Conservation (phyloP, 2,888 invertebrate genomes). For the Epirrhoe alternata region DNA sequence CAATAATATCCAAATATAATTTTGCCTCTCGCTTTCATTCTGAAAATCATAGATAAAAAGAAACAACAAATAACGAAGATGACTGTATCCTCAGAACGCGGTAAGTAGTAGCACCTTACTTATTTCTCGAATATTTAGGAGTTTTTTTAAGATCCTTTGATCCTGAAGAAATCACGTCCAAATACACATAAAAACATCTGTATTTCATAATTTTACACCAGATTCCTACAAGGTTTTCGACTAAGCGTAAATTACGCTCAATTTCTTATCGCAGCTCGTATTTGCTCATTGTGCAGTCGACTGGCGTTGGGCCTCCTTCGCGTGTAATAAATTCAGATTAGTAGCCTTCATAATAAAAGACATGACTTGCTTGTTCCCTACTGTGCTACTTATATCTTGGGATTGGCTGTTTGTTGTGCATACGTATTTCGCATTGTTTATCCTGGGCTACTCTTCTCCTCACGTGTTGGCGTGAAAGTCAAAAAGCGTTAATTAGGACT, state of each 20-base stretch:
- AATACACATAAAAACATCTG: background rate
- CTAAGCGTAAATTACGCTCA: conserved; percentile 15
- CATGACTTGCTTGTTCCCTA: conserved; percentile 7
- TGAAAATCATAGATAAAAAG: no score
- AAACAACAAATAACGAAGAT: no score
- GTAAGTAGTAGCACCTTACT: no score
- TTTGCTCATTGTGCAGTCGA: conserved; percentile 25
- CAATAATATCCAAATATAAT: no score
- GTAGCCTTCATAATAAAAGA: conserved; percentile 20
- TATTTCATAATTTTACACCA: background rate
- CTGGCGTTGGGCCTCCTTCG: conserved; percentile 5
- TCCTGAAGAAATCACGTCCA: no score
- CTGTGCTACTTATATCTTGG: background rate
- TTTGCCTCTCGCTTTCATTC: no score
- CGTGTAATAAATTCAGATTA: conserved; percentile 41
- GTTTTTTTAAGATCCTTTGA: no score
- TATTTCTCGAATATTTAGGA: no score
- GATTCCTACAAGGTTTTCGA: background rate
- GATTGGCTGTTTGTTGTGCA: background rate
- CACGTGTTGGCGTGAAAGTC: no score
- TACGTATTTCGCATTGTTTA: background rate
- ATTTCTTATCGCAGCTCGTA: conserved; percentile 3
- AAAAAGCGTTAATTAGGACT: no score
- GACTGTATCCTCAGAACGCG: no score
- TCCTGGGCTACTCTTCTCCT: no score